These are phyloP conservation scores for Anoplophora glabripennis DNA, from an alignment of 1,140 invertebrate genomes.

Conservation along the genomic window DNA sequence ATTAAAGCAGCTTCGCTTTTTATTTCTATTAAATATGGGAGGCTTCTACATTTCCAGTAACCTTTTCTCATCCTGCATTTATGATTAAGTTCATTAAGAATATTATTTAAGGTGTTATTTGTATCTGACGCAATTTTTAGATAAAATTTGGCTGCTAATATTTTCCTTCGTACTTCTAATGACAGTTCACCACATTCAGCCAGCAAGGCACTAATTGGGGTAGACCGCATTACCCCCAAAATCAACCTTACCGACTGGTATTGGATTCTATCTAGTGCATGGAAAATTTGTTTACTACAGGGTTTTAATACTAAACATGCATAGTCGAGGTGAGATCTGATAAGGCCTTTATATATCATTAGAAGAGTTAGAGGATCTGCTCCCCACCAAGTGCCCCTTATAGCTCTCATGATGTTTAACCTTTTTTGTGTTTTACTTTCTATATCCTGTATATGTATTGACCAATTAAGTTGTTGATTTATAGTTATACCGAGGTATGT, in stretches of 20 bases:
- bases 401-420: constrained; percentile 22
- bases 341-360: neutral
- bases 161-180: constrained; percentile 10
- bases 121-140: neutral
- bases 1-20: neutral
- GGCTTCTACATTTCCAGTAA: neutral
- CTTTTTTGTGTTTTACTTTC: constrained; percentile 8
- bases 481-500: constrained; percentile 11
- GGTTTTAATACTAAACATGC: neutral
- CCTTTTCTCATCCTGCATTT: neutral
- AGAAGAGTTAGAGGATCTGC: constrained; percentile 2
- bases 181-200: neutral
- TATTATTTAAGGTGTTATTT: neutral
- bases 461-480: neutral
- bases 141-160: constrained; percentile 15
- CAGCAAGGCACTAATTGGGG: constrained; percentile 1
- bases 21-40: neutral
- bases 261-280: neutral
- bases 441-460: constrained; percentile 16
- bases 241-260: constrained; percentile 1
- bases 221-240: constrained; percentile 1
- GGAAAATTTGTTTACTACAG: neutral
- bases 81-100: neutral
- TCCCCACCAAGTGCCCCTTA: constrained; percentile 14
- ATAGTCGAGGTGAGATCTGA: constrained; percentile 15